Base-by-base conservation (phyloP, 2,797 vertebrate species). In the Chaetodon trifasciatus region DNA sequence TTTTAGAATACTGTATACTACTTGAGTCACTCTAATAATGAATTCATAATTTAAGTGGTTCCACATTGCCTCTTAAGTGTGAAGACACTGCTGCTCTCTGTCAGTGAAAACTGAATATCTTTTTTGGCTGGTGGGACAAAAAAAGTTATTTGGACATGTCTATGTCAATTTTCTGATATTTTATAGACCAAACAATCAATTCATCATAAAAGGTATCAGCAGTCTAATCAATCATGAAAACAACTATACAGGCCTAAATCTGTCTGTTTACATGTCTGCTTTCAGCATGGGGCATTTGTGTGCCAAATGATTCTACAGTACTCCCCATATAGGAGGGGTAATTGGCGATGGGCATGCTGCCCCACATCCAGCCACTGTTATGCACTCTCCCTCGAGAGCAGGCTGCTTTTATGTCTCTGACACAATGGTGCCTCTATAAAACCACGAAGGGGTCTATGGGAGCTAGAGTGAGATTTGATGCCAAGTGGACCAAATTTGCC, bases 371-470 rank as follows among this genome's bases (percentile, higher is more conserved):
- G 69, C n/a, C 75, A 55, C 82, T 76, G 82, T 67, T 67, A 37
- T 86, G 82, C 67, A 67, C 74, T 78, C 58, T 71, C 81, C 47
- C 76, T 82, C 57, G 60, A 73, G 67, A 57, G 76, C 66, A 74
- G 50, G 6, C 64, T 78, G 80, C 86, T 61, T 81, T 86, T 72
- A 82, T 84, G 85, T 68, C 70, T 64, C 68, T 23, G 71, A 83
- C 81, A 89, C 88, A 87, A 86, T 89, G 79, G 77, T 15, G 77
- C 74, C 86, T 86, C 83, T 82, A 82, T 88, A 76, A 81, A 80
- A 64, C 73, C 32, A 74, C 61, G 62, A 74, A 63, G 64, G 58
- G 62, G 68, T 70, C 68, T 61, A 71, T 75, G 74, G 64, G 67
- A 83, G 79, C 37, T 16, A 2, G 5, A 74, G 1, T 63, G 69